Evolutionary conservation across 2,113 vertebrate species (phyloP), one percentile per base, ranked within the genome.

Genomic region (Suncus etruscus): DNA sequence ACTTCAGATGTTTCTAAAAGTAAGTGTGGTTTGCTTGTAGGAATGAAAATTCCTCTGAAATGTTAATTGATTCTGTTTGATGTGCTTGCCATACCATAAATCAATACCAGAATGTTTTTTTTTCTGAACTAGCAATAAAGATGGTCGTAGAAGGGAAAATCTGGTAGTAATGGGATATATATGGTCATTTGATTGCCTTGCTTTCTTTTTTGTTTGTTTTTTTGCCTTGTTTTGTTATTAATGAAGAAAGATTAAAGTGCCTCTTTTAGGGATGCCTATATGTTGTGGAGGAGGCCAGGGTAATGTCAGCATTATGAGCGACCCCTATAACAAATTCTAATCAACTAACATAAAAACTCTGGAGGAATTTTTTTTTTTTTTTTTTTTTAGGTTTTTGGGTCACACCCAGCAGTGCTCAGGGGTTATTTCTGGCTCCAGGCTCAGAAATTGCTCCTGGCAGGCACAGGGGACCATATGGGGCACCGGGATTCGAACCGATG

Each of bases 61-160:
- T 95, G 94, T 95, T 95, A 95, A 96, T 94, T 83, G 94, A 96
- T 96, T 96, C 95, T 83, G 82, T 75, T 92, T 87, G 94, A 90
- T 90, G 75, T 70, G 11, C 83, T 87, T 58, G 51, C 72, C 31
- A 4, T 31, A 83, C 63, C 45, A 69, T 65, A 69, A 77, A 87
- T 91, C 86, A 77, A 39, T 77, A 90, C 25, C 58, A 11, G 29
- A 72, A 76, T 86, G 74, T 70, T 83, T 90, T 89, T 70, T 83
- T 90, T 89, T 86, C 85, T 68, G 79, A 80, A 87, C 27, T 15
- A 74, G 51, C 48, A 54, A 86, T 83, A 69, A 91, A 76, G 66
- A 39, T 22, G 20, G 29, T 83, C 20, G 5, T 31, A 18, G 45
- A 51, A n/a, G 29, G 39, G 63, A 76, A 61, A 63, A 11, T 74